A percentile compares a stretch with the other conserved stretches of the same genome.
phyloP scores from a whole-genome alignment of 2,888 invertebrate genomes.

The Acholoe squamosa region DNA sequence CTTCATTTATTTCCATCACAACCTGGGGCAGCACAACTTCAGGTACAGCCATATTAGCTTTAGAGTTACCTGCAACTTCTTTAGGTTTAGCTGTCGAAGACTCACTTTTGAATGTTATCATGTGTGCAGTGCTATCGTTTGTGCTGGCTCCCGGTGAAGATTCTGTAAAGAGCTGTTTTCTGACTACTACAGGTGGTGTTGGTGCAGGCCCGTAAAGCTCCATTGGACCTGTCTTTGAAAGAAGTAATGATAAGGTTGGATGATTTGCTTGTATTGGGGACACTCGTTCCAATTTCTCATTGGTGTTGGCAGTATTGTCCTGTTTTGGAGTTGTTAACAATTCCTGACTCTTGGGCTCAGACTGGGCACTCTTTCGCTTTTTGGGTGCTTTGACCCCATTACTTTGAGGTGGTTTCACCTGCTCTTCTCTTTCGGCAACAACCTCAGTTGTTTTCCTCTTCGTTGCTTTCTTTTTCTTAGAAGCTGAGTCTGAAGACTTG shows the following conservation, averaged over 20 bases:
- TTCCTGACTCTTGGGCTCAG: not conserved
- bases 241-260: slow-evolving; percentile 42
- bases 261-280: slow-evolving; percentile 52
- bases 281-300: not conserved
- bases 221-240: not conserved
- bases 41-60: not conserved
- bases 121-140: not conserved
- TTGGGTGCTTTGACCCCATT: not conserved
- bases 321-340: not conserved
- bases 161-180: not conserved
- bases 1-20: slow-evolving; percentile 25
- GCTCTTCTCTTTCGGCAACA: not conserved
- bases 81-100: not conserved
- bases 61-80: too few relatives aligned
- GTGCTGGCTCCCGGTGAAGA: not conserved
- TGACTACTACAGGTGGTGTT: not conserved
- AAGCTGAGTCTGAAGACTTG: not conserved
- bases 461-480: slow-evolving; percentile 10
- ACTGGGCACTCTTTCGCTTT: not conserved
- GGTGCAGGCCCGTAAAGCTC: slow-evolving; percentile 3
- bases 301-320: not conserved
- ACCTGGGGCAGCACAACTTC: not conserved
- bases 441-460: not conserved
- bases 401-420: not conserved
- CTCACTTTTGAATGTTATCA: not conserved